phyloP scores from a whole-genome alignment of 2,113 vertebrate genomes.

The Ailuropoda melanoleuca region DNA sequence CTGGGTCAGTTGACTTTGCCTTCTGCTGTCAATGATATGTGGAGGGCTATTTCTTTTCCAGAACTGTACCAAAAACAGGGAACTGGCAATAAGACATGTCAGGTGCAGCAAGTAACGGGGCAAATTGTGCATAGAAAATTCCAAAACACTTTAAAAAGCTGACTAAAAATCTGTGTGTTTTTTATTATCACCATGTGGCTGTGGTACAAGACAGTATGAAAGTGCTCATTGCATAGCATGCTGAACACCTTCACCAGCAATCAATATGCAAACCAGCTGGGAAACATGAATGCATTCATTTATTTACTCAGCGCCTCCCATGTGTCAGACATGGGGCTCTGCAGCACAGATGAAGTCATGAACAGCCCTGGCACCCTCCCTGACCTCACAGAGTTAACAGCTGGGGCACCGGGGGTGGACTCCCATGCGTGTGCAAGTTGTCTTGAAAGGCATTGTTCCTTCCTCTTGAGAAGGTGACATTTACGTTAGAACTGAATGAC shows the following conservation, averaged over 20 bases:
- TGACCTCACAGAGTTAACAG: background rate
- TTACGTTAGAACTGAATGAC: background rate
- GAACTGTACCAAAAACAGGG: background rate
- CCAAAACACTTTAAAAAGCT: background rate
- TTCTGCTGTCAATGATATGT: background rate
- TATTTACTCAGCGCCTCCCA: background rate
- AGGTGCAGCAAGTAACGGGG: background rate
- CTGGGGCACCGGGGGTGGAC: fast-evolving
- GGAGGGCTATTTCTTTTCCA: background rate
- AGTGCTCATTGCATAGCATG: background rate
- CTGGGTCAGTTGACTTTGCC: background rate
- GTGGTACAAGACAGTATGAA: background rate
- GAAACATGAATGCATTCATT: background rate
- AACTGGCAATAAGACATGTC: background rate
- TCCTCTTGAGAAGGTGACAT: background rate
- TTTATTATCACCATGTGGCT: background rate
- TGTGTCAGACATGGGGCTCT: background rate
- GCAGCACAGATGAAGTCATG: background rate
- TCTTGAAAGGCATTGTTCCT: background rate
- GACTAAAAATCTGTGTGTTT: background rate
- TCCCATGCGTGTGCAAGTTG: background rate
- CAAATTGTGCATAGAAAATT: background rate
- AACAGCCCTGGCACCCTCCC: fast-evolving
- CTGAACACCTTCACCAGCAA: background rate
- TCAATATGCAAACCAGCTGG: background rate